Base-by-base conservation (phyloP, 2,888 invertebrate genomes). In the Magallana nippona region DNA sequence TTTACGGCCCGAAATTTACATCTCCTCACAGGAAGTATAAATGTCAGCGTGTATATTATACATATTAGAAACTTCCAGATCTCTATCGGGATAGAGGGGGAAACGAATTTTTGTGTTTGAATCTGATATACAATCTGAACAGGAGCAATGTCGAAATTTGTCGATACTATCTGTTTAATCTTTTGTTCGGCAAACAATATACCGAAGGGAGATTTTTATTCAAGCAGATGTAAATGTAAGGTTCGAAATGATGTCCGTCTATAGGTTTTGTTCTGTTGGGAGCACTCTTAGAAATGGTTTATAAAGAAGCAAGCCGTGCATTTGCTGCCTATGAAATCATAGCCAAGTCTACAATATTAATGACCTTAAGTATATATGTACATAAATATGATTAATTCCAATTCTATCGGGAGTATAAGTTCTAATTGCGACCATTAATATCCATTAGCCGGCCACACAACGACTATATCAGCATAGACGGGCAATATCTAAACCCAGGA, bases 301-400 rank as follows among this genome's bases (percentile, higher is more conserved):
- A 44, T 32, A 71, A 71, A 71, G 71, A 71, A 71, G 71, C 71
- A 71, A 27, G 71, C 15, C 32, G 71, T 71, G 71, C 71, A 71
- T 71, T 71, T 71, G 27, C 71, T 22, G 71, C 27, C 71, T 27
- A 71, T 71, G 71, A 32, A 71, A 71, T 71, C 32, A 27, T 22
- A 32, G 32, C 71, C 71, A 27, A 15, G 71, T 27, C 71, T 71
- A 71, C 71, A 71, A 71, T 71, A 71, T 71, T 71, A 71, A 71
- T 71, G 71, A 27, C 71, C 71, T 32, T 71, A 71, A 71, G 71
- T 71, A 71, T 71, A 71, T 71, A 22, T 71, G 71, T 71, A 71
- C 71, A 71, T 71, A 71, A 71, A 71, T 71, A 71, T 71, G 71
- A 71, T 71, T 71, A 71, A 71, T 71, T 71, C 32, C 71, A 22